Evolutionary conservation across 1,140 invertebrate species (phyloP), one percentile per base, ranked within the genome.

Genomic region (Calliphora vicina): DNA sequence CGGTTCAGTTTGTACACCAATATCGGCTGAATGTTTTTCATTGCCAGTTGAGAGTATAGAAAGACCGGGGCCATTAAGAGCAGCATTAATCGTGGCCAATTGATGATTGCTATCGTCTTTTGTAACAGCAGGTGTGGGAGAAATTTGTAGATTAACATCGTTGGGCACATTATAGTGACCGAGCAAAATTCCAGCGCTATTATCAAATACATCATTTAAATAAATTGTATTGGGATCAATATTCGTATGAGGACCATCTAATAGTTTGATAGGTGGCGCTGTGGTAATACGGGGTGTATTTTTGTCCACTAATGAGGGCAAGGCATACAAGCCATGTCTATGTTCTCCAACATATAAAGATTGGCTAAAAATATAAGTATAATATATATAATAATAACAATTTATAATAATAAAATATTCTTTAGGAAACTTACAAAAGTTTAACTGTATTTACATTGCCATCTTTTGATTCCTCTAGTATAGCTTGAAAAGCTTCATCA

Each of bases 261-360:
- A 86, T 10, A 96, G 90, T 80, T 91, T 90, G 26, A 95, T 90
- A 0, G 93, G 93, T 25, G 92, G 93, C 8, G 92, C 92, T 1
- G 93, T 92, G 0, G 94, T 94, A 90, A 96, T 95, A 10, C 94
- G 95, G 13, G 94, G 93, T 12, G 93, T 94, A 82, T 95, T 95
- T 86, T 96, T 95, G 91, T 99, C 97, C 0, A 98, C 97, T 26
- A 98, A 91, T 0, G 97, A 97, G 4, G 97, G 97, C 61, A 99
- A 89, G 0, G 97, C 98, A 91, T 99, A 99, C 2, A 98, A 91
- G 20, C 85, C 97, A 89, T 96, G 94, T 82, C 93, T 92, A 91
- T 97, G 95, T 90, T 99, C 96, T 8, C 98, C 98, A 85, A 99
- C 94, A 91, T 98, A 99, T 20, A 99, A 91, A 0, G 97, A 98